Evolutionary conservation across 2,113 vertebrate genomes (phyloP).

Genomic region (Leuciscus idus): DNA sequence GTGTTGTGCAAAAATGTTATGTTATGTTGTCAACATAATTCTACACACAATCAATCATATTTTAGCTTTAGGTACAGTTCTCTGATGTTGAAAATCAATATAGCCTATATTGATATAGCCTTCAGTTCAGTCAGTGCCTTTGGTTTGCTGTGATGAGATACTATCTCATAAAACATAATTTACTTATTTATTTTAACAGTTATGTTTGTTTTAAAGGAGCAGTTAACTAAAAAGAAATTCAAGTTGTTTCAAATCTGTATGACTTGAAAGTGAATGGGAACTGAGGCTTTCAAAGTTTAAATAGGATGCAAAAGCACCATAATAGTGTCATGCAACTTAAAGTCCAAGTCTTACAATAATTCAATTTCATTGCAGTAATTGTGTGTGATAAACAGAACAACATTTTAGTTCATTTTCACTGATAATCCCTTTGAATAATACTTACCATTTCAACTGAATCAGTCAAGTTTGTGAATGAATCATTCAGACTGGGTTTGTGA

Average conservation of each 20-base stretch:
- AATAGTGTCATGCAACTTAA: background rate
- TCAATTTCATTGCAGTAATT: background rate
- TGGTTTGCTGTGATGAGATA: background rate
- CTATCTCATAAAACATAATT: background rate
- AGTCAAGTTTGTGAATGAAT: background rate
- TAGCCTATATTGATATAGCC: background rate
- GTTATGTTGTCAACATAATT: background rate
- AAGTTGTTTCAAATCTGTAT: too few species aligned
- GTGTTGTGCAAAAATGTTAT: too few species aligned
- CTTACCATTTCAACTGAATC: background rate
- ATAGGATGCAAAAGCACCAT: background rate
- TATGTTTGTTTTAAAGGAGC: too few species aligned
- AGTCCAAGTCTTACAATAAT: background rate
- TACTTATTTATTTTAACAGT: too few species aligned
- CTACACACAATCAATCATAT: background rate
- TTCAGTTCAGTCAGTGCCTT: background rate
- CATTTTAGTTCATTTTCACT: background rate
- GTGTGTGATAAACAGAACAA: background rate
- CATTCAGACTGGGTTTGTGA: background rate
- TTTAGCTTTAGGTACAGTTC: conserved; percentile 1
- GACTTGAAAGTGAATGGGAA: background rate
- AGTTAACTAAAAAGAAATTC: too few species aligned
- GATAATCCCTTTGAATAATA: background rate
- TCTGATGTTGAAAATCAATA: background rate
- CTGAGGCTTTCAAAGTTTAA: background rate